phyloP scores from a whole-genome alignment of 2,797 vertebrate genomes.

The Sebastolobus alascanus region DNA sequence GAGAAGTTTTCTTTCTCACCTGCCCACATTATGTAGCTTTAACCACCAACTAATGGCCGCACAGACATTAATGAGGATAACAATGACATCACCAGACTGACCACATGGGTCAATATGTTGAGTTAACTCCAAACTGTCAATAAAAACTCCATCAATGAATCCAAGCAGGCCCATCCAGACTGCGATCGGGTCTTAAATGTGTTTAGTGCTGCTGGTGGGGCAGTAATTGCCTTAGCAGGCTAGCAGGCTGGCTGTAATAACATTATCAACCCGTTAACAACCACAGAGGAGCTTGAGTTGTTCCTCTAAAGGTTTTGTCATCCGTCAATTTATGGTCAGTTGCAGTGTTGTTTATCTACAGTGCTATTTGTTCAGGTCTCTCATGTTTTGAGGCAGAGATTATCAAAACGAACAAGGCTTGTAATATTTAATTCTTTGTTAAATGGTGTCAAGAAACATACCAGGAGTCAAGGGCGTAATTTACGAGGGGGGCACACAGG shows the following conservation, averaged over 20 bases:
- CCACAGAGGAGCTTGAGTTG: constrained; percentile 54
- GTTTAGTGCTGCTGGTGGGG: constrained; percentile 73
- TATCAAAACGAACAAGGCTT: neutral
- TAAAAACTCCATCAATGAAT: constrained; percentile 78
- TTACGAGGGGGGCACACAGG: too few relatives aligned
- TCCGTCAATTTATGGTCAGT: constrained; percentile 46
- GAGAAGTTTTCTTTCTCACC: constrained; percentile 33
- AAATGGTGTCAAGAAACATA: neutral
- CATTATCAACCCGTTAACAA: constrained; percentile 77
- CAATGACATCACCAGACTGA: constrained; percentile 78
- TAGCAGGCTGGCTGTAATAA: constrained; percentile 68
- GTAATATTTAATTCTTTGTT: neutral
- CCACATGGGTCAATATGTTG: constrained; percentile 62
- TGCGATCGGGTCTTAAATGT: constrained; percentile 71
- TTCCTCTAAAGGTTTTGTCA: constrained; percentile 47
- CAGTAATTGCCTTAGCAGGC: constrained; percentile 74
- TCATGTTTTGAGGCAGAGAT: constrained; percentile 11
- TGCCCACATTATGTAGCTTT: constrained; percentile 36
- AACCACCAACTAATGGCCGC: constrained; percentile 54
- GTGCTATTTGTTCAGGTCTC: constrained; percentile 9
- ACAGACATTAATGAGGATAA: constrained; percentile 51
- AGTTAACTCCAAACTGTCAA: constrained; percentile 79
- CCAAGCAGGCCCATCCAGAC: constrained; percentile 61
- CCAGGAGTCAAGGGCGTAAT: neutral
- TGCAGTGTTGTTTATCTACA: constrained; percentile 28